These are phyloP conservation scores for Brachionichthys hirsutus DNA, from an alignment of 2,113 vertebrate genomes.

Conservation along the genomic window DNA sequence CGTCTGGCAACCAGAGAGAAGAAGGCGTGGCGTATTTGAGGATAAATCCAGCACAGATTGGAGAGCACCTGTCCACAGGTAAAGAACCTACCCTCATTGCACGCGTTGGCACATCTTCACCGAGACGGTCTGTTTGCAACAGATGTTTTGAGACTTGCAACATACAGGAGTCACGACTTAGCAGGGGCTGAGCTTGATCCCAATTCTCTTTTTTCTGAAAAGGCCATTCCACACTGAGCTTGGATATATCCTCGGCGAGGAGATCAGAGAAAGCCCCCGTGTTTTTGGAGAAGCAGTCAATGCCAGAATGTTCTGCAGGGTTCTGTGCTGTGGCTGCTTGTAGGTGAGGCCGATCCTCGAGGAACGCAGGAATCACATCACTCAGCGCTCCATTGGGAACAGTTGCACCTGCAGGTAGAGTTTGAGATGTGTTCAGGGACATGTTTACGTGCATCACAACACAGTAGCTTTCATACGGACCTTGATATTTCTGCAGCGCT, in stretches of 20 bases:
- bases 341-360: slow-evolving; percentile 5
- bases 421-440: background rate
- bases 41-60: background rate
- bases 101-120: background rate
- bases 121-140: background rate
- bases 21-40: background rate
- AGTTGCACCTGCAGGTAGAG: slow-evolving; percentile 36
- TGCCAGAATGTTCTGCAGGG: slow-evolving; percentile 2
- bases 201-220: slow-evolving; percentile 13
- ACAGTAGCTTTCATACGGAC: slow-evolving; percentile 16
- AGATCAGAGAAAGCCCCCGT: slow-evolving; percentile 20
- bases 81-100: slow-evolving; percentile 21
- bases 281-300: slow-evolving; percentile 1
- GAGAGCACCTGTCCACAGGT: too few relatives aligned
- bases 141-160: slow-evolving; percentile 1
- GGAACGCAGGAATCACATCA: slow-evolving; percentile 18
- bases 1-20: slow-evolving; percentile 56
- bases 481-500: slow-evolving; percentile 64
- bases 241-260: slow-evolving; percentile 58
- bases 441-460: background rate
- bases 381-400: slow-evolving; percentile 27
- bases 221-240: slow-evolving; percentile 47
- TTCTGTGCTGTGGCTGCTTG: background rate
- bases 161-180: background rate
- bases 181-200: slow-evolving; percentile 1